Base-by-base conservation (phyloP, 2,888 invertebrate species). In the Agriopis aurantiaria region DNA sequence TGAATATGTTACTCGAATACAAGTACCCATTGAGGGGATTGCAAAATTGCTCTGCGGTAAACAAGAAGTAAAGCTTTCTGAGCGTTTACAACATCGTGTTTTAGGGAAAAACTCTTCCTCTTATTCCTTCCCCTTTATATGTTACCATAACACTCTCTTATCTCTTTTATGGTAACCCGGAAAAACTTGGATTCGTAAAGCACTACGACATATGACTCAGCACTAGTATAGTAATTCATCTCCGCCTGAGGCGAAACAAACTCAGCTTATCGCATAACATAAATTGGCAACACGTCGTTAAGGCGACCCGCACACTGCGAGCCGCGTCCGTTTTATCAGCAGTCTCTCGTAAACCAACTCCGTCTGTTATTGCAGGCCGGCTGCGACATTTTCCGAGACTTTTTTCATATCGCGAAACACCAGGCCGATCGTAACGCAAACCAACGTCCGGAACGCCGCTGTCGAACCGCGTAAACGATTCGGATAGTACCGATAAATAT, bases 281-380 rank as follows among this genome's bases (percentile, higher is more conserved):
- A 94, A 93, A 93, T 94, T 93, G 93, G 92, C 93, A 90, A 91
- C 93, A 91, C 91, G 89, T 93, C 93, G 93, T 93, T 90, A 93
- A 93, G 92, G 91, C 91, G 90, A 84, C 84, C 90, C 90, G 87
- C 88, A 85, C 86, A 85, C 85, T 85, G 85, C 86, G 88, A 87
- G 82, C 83, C 85, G 83, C 83, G 80, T 55, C 77, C 80, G 86
- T 86, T 91, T 93, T 93, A 93, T 92, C 93, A 91, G 91, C 86
- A 78, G 78, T 82, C 90, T 90, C 91, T 91, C 92, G 90, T 92
- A 93, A 93, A 93, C 91, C 91, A 88, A 83, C 89, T 86, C 86
- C 81, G 87, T 86, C 86, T 88, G 91, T 93, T 93, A 92, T 92
- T 92, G 90, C 90, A 85, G 80, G 84, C 83, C 83, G 80, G 82